Percentiles rank a stretch among this genome's conserved stretches.
Conservation (phyloP, 2,113 vertebrate genomes). For the Trematomus loennbergii region DNA sequence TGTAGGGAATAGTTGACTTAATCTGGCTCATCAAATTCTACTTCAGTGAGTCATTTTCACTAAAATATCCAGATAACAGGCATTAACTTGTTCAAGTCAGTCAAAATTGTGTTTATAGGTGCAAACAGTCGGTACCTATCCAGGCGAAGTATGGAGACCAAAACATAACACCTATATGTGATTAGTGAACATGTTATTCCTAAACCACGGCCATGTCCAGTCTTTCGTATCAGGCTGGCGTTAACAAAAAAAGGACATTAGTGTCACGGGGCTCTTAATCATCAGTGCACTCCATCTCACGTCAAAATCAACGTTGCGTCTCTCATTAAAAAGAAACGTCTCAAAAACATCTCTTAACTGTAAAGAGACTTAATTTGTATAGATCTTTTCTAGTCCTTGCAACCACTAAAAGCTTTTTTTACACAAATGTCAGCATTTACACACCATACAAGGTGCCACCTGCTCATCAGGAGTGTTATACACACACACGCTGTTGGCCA, state of each 20-base stretch:
- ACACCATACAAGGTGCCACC: no score
- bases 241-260: background rate
- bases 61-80: background rate
- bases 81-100: background rate
- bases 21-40: background rate
- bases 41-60: background rate
- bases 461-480: no score
- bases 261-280: background rate
- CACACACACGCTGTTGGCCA: no score
- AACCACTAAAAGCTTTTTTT: no score
- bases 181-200: background rate
- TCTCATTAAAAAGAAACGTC: no score
- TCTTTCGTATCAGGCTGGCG: no score
- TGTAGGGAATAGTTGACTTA: background rate
- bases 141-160: background rate
- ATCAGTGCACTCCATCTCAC: background rate
- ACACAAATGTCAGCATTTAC: no score
- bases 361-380: no score
- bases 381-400: no score
- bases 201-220: background rate
- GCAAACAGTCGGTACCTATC: background rate
- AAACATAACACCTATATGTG: background rate
- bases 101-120: background rate
- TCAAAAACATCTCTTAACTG: no score
- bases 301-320: no score